Evolutionary conservation across 2,888 invertebrate genomes (phyloP), one percentile per base, ranked within the genome.

Genomic region (Conchocele bisecta): DNA sequence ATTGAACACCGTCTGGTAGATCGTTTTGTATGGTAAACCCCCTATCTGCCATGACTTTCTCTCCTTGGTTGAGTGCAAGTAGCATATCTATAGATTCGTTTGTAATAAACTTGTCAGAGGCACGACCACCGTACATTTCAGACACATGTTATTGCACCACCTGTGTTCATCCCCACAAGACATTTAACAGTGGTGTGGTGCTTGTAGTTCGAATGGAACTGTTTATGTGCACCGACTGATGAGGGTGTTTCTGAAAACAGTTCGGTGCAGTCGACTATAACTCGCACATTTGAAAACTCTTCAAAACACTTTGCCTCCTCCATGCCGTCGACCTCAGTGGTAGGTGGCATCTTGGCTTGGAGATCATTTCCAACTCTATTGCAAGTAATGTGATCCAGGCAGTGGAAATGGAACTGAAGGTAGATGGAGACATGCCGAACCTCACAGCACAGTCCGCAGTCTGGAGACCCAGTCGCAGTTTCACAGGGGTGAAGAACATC

Each of bases 121-220:
- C 48, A 35, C 67, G 35, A 26, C 72, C 65, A 37, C 75, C 75
- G 50, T 46, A 67, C 60, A 72, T 64, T 37, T 56, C 37, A 11
- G 76, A 72, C 13, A 76, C 56, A 76, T 20, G 57, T 56, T 17
- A 76, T 59, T 15, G 68, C 60, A 24, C 68, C 72, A 58, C 64
- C 61, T 15, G 76, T 51, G 24, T 68, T 64, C 51, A 72, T 63
- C 3, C 68, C 72, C n/a, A 72, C 68, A 4, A 68, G 39, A 22
- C 39, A 64, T 31, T 75, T 75, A n/a, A 68, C 60, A 9, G 67
- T 75, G n/a, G 58, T 54, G 17, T 63, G 53, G 39, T 75, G 75
- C 56, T 71, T 68, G 26, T 69, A 76, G 41, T 53, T 54, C 6
- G 60, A 67, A 46, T 53, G 44, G 20, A 67, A 59, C 29, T 67